Percentiles rank a stretch among this genome's conserved stretches.
phyloP scores from a whole-genome alignment of 2,888 invertebrate genomes.

The Thecocarcelia acutangulata region DNA sequence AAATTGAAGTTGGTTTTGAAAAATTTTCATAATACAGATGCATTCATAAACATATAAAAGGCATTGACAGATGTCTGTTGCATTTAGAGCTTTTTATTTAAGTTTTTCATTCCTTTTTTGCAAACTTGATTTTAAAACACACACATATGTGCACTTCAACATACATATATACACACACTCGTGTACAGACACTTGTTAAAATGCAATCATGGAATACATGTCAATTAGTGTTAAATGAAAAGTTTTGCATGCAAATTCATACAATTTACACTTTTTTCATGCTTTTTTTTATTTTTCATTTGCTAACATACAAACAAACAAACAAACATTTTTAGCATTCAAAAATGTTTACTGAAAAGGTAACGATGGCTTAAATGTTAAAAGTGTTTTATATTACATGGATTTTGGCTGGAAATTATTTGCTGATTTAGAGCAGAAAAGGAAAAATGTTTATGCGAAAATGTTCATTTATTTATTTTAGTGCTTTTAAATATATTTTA shows the following conservation, averaged over 20 bases:
- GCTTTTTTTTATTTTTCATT: constrained; percentile 27
- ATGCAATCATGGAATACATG: constrained; percentile 56
- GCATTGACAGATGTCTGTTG: constrained; percentile 68
- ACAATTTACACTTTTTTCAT: constrained; percentile 49
- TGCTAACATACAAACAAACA: neutral
- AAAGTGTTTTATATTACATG: too few relatives aligned
- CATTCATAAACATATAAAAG: constrained; percentile 55
- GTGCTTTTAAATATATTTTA: too few relatives aligned
- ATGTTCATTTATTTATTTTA: too few relatives aligned
- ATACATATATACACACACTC: constrained; percentile 1
- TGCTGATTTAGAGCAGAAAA: too few relatives aligned
- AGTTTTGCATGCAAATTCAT: constrained; percentile 68
- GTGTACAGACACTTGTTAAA: constrained; percentile 23
- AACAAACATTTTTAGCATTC: neutral
- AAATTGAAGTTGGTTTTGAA: constrained; percentile 32
- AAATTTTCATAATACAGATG: constrained; percentile 45
- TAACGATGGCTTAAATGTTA: neutral
- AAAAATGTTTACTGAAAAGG: neutral
- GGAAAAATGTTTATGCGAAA: too few relatives aligned
- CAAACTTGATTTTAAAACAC: constrained; percentile 71
- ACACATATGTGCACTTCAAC: constrained; percentile 70
- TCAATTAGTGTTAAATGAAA: constrained; percentile 69
- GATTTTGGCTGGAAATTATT: too few relatives aligned
- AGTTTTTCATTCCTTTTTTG: constrained; percentile 16
- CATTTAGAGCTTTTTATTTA: constrained; percentile 70